Conservation (phyloP, 2,888 invertebrate genomes). For the Oxycera nigricornis region DNA sequence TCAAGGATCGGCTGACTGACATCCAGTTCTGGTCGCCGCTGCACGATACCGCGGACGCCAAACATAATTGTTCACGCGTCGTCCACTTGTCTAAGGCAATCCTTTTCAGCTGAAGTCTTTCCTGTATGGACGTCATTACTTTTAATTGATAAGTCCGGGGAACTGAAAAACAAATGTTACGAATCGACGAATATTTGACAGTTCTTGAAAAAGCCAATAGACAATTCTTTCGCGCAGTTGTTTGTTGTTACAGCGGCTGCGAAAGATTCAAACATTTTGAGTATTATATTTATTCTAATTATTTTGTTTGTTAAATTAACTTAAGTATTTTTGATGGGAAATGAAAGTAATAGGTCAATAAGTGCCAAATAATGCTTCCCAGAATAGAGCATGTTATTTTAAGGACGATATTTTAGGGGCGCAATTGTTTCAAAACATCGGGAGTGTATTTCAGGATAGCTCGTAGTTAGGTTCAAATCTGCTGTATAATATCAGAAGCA, state of each 20-base stretch:
- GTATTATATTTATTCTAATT: too few species aligned
- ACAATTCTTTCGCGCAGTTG: background rate
- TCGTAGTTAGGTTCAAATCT: too few species aligned
- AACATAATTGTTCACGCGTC: conserved; percentile 79
- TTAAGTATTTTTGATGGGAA: too few species aligned
- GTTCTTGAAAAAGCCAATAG: background rate
- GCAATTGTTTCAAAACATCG: too few species aligned
- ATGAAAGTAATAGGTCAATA: too few species aligned
- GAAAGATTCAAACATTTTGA: background rate
- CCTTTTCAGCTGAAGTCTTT: conserved; percentile 66
- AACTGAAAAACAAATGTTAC: background rate
- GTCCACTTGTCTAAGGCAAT: conserved; percentile 86
- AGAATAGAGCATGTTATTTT: too few species aligned
- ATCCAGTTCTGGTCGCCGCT: conserved; percentile 94
- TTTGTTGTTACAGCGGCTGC: background rate
- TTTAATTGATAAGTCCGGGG: background rate
- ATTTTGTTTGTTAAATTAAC: too few species aligned
- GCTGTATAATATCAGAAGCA: too few species aligned
- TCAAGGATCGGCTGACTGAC: conserved; percentile 81
- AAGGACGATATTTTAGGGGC: too few species aligned
- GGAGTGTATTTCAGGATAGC: too few species aligned
- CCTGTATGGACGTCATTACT: conserved; percentile 53
- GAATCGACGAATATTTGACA: background rate
- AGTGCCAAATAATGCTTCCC: too few species aligned
- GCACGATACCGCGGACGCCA: conserved; percentile 84